These are phyloP conservation scores for Delia radicum DNA, from an alignment of 1,140 invertebrate genomes.

Conservation along the genomic window DNA sequence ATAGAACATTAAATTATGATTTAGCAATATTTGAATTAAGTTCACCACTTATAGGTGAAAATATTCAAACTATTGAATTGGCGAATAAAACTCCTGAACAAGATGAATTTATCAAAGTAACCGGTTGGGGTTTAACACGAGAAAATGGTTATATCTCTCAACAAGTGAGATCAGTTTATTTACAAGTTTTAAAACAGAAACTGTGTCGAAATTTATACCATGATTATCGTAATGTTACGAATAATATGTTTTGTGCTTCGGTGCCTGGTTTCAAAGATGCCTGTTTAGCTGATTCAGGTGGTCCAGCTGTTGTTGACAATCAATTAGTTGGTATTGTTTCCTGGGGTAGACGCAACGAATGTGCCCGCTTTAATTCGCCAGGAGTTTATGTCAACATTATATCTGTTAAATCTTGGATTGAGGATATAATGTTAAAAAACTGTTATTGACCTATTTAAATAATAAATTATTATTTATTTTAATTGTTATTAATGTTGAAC, in stretches of 20 bases:
- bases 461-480: too few species aligned
- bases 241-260: conserved; percentile 46
- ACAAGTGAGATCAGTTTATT: conserved; percentile 37
- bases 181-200: conserved; percentile 32
- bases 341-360: conserved; percentile 54
- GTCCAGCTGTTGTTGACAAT: conserved; percentile 60
- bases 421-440: conserved; percentile 8
- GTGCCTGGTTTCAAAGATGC: conserved; percentile 42
- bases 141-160: conserved; percentile 32
- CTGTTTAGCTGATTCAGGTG: conserved; percentile 69
- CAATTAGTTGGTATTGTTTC: conserved; percentile 67
- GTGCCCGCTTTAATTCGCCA: conserved; percentile 67
- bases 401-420: conserved; percentile 12
- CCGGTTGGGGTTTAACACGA: conserved; percentile 42
- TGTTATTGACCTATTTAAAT: conserved; percentile 14
- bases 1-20: conserved; percentile 27
- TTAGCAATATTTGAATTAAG: conserved; percentile 39
- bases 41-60: conserved; percentile 22
- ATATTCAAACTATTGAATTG: conserved; percentile 33
- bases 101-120: conserved; percentile 36
- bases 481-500: too few species aligned
- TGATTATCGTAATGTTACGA: conserved; percentile 33
- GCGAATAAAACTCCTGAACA: conserved; percentile 25
- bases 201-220: conserved; percentile 37
- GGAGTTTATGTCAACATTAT: conserved; percentile 72